Conservation (phyloP, 2,113 vertebrate species). For the Halichoeres trimaculatus region DNA sequence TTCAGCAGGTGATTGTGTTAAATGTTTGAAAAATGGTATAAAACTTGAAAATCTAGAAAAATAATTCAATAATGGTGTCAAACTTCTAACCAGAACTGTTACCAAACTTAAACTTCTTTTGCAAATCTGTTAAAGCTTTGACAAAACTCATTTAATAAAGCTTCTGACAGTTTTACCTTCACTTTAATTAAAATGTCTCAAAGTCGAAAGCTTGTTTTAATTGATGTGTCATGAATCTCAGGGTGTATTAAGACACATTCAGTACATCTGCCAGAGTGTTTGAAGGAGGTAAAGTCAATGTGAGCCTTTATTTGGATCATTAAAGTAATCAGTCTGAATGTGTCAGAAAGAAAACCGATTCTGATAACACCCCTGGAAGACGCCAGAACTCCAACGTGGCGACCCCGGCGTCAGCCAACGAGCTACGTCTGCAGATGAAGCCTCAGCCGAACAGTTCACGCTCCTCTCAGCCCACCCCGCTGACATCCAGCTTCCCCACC, state of each 20-base stretch:
- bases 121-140: too few relatives aligned
- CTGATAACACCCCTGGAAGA: neutral
- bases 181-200: too few relatives aligned
- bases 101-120: too few relatives aligned
- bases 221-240: neutral
- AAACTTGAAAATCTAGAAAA: too few relatives aligned
- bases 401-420: neutral
- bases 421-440: slow-evolving; percentile 29
- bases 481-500: slow-evolving; percentile 38
- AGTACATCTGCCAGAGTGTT: neutral
- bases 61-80: too few relatives aligned
- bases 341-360: neutral
- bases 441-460: slow-evolving; percentile 7
- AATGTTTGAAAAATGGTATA: too few relatives aligned
- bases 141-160: too few relatives aligned
- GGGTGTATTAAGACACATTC: neutral
- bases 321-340: neutral
- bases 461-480: slow-evolving; percentile 35
- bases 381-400: neutral
- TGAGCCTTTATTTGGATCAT: neutral
- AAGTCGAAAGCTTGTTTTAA: neutral
- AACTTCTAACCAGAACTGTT: too few relatives aligned
- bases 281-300: too few relatives aligned
- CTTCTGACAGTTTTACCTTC: too few relatives aligned
- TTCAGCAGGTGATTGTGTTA: too few relatives aligned